Percentiles rank a stretch among this genome's conserved stretches.
phyloP scores from a whole-genome alignment of 1,140 invertebrate species.

The Bombus polaris region DNA sequence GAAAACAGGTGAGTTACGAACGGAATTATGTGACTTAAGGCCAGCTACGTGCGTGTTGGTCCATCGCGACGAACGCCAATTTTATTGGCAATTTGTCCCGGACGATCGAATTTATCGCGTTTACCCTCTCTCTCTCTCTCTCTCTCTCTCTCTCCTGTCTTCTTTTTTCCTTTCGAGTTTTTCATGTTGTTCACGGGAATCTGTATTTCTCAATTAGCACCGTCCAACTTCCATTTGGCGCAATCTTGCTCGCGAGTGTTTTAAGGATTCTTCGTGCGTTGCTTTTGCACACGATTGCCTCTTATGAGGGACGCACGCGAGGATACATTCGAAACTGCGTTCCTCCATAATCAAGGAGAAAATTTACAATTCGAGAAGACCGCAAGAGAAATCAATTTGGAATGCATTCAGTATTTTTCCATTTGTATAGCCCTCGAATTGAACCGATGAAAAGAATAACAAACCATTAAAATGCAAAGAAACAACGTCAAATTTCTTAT shows the following conservation, averaged over 20 bases:
- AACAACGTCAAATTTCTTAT: background rate
- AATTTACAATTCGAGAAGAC: background rate
- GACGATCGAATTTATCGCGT: slow-evolving; percentile 67
- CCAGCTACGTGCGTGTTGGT: slow-evolving; percentile 48
- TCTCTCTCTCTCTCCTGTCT: background rate
- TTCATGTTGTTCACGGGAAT: slow-evolving; percentile 36
- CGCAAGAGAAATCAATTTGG: background rate
- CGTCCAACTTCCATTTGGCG: slow-evolving; percentile 32
- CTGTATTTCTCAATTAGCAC: slow-evolving; percentile 69
- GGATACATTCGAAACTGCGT: background rate
- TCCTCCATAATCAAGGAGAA: background rate
- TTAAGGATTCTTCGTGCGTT: slow-evolving; percentile 1
- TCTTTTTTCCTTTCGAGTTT: slow-evolving; percentile 1
- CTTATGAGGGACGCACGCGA: slow-evolving; percentile 9
- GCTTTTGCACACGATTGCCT: background rate
- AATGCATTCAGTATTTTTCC: background rate
- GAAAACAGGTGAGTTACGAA: slow-evolving; percentile 76
- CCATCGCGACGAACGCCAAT: slow-evolving; percentile 43
- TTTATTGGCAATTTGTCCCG: slow-evolving; percentile 73
- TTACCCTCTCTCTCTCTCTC: slow-evolving; percentile 1
- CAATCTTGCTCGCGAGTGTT: slow-evolving; percentile 23
- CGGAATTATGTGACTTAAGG: slow-evolving; percentile 74
- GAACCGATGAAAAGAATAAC: background rate
- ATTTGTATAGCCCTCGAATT: background rate
- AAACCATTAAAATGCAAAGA: background rate